Conservation (phyloP, 2,888 invertebrate genomes). For the Lymantria dispar region DNA sequence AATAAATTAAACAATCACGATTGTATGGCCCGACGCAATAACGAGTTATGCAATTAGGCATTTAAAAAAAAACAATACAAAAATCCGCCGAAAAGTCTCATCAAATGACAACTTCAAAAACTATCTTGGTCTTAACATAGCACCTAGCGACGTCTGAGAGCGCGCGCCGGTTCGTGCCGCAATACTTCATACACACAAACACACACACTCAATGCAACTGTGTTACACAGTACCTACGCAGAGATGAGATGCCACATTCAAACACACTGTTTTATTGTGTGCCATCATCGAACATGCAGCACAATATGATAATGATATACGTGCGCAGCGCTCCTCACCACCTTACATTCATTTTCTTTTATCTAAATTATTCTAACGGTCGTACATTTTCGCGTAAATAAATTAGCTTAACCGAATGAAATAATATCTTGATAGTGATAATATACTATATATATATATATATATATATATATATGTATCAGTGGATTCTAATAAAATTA, state of each 20-base stretch:
- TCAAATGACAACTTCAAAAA: conserved; percentile 40
- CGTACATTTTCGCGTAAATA: conserved; percentile 36
- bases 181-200: not conserved
- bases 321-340: conserved; percentile 31
- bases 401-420: conserved; percentile 46
- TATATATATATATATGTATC: too few species aligned
- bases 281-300: not conserved
- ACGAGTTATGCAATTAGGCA: conserved; percentile 5
- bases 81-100: conserved; percentile 23
- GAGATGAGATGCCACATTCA: not conserved
- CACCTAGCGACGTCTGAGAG: conserved; percentile 52
- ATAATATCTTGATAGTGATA: conserved; percentile 35
- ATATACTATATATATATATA: conserved; percentile 27
- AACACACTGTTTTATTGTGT: not conserved
- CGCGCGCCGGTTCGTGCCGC: conserved; percentile 7
- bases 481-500: conserved; percentile 45
- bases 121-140: conserved; percentile 72
- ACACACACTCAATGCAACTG: not conserved
- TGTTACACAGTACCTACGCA: not conserved
- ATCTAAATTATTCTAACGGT: conserved; percentile 21
- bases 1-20: conserved; percentile 6
- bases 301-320: not conserved
- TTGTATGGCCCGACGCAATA: not conserved
- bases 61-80: conserved; percentile 4
- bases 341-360: conserved; percentile 26